phyloP scores from a whole-genome alignment of 2,113 vertebrate species.

The Cinclus mexicanus region DNA sequence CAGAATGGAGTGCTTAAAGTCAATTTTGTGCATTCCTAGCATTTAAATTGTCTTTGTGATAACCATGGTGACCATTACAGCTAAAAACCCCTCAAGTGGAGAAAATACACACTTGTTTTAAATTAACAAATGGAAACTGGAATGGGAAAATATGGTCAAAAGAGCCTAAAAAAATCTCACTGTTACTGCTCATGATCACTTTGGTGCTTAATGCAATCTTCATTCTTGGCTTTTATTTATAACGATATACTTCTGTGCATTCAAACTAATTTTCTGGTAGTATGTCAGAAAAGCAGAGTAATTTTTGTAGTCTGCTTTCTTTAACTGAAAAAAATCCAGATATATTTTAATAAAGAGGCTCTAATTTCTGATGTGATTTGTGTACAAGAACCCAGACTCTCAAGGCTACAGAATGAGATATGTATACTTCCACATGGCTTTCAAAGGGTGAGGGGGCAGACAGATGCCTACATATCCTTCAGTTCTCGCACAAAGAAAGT shows the following conservation, averaged over 20 bases:
- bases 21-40: neutral
- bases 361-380: neutral
- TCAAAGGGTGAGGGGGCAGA: neutral
- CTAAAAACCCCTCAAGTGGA: neutral
- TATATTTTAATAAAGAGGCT: neutral
- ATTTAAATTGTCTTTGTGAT: constrained; percentile 18
- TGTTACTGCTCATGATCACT: neutral
- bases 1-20: neutral
- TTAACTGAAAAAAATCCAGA: neutral
- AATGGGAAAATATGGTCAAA: neutral
- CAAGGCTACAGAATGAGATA: neutral
- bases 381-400: neutral
- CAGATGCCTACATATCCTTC: neutral
- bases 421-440: neutral
- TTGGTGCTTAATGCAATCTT: neutral
- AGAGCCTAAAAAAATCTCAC: neutral
- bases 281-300: neutral
- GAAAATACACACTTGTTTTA: constrained; percentile 3
- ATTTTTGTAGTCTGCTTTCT: neutral
- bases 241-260: neutral
- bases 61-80: constrained; percentile 16
- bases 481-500: neutral
- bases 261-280: neutral
- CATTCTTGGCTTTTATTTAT: neutral
- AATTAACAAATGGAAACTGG: neutral